These are phyloP conservation scores for Baryphthengus martii DNA, from an alignment of 2,113 vertebrate species.

Conservation along the genomic window DNA sequence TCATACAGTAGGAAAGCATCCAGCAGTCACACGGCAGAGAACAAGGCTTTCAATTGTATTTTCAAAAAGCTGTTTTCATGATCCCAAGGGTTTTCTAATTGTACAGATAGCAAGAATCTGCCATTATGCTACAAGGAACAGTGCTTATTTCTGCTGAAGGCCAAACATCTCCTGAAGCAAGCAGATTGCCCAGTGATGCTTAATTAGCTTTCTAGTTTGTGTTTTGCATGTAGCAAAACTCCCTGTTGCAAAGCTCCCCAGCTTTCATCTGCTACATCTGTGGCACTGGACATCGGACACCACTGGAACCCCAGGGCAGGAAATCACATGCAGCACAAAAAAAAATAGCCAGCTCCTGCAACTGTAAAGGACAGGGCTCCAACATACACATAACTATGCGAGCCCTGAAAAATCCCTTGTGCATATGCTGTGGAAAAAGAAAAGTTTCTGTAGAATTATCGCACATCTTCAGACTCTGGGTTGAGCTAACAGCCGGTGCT, in stretches of 20 bases:
- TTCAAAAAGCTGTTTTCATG: not conserved
- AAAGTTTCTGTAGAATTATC: not conserved
- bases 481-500: not conserved
- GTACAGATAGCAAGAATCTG: constrained; percentile 46
- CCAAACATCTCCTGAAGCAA: not conserved
- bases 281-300: not conserved
- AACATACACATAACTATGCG: rapidly evolving
- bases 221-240: not conserved
- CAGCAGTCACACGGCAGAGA: not conserved
- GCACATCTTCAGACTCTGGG: not conserved
- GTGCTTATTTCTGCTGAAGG: constrained; percentile 16
- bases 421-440: not conserved
- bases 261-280: not conserved
- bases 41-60: not conserved
- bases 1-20: constrained; percentile 30
- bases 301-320: not conserved
- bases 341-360: not conserved
- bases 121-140: not conserved
- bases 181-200: not conserved
- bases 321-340: not conserved
- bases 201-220: not conserved
- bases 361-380: not conserved
- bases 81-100: not conserved
- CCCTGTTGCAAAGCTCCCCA: not conserved
- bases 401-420: not conserved